Evolutionary conservation across 1,140 invertebrate genomes (phyloP).

Genomic region (Drosophila melanogaster): Release_6_plus_ISO1_MT NT_033777.3:13499001-13499500

Average conservation of each 20-base stretch:
- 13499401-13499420: no score
- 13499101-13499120: constrained; percentile 14
- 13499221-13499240: constrained; percentile 17
- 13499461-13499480: no score
- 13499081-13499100: not conserved
- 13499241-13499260: not conserved
- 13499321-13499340: no score
- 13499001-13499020: constrained; percentile 71
- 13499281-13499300: no score
- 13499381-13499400: no score
- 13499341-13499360: no score
- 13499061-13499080: constrained; percentile 67
- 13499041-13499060: constrained; percentile 80
- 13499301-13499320: no score
- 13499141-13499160: constrained; percentile 51
- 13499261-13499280: not conserved
- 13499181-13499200: constrained; percentile 71
- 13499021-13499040: constrained; percentile 50
- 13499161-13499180: constrained; percentile 81
- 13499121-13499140: constrained; percentile 27
- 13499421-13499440: no score
- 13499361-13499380: no score
- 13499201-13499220: constrained; percentile 4
- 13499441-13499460: no score
- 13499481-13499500: not conserved